Evolutionary conservation across 1,140 invertebrate species (phyloP).

Genomic region (Drosophila parvula): DNA sequence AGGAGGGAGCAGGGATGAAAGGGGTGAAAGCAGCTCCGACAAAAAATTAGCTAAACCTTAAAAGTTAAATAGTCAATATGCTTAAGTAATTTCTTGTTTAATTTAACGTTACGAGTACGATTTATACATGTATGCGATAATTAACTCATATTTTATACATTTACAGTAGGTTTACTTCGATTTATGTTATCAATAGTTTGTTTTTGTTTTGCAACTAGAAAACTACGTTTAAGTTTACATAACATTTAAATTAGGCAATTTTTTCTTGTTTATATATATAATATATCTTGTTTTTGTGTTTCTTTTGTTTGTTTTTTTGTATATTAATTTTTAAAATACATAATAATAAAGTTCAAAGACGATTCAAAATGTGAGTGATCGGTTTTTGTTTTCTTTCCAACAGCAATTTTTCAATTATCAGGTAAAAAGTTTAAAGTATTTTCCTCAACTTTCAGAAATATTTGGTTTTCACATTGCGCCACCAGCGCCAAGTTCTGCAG

Average conservation of each 20-base stretch:
- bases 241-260: slow-evolving; percentile 72
- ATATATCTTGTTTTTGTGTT: slow-evolving; percentile 23
- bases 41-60: slow-evolving; percentile 81
- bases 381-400: slow-evolving; percentile 50
- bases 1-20: slow-evolving; percentile 3
- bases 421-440: slow-evolving; percentile 80
- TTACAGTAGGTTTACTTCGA: slow-evolving; percentile 57
- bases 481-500: slow-evolving; percentile 76
- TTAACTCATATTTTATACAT: slow-evolving; percentile 70
- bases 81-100: slow-evolving; percentile 63
- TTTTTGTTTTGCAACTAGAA: slow-evolving; percentile 58
- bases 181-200: slow-evolving; percentile 28
- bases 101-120: slow-evolving; percentile 54
- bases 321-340: slow-evolving; percentile 70
- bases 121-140: slow-evolving; percentile 53
- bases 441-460: slow-evolving; percentile 81
- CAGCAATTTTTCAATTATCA: slow-evolving; percentile 82
- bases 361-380: slow-evolving; percentile 41
- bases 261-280: slow-evolving; percentile 40
- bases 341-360: slow-evolving; percentile 64
- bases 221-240: slow-evolving; percentile 61
- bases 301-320: slow-evolving; percentile 51
- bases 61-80: slow-evolving; percentile 64
- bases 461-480: slow-evolving; percentile 82
- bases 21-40: slow-evolving; percentile 62